Base-by-base conservation (phyloP, 2,113 vertebrate species). In the Hassar affinis region DNA sequence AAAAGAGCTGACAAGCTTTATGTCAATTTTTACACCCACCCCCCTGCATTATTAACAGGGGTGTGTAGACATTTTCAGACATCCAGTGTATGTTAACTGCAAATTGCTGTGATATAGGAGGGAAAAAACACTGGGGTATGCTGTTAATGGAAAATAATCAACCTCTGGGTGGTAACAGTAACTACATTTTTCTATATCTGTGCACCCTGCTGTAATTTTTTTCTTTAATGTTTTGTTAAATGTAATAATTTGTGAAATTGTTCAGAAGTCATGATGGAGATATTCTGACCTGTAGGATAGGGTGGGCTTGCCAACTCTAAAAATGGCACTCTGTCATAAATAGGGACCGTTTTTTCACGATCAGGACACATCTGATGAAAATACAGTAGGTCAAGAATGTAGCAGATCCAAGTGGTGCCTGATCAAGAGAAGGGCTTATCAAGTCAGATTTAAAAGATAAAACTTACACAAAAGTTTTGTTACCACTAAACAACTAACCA, bases 331-430 rank as follows among this genome's bases (percentile, higher is more conserved):
- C 90, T 82, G 0, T 62, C 35, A 8, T 82, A 83, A 54, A 94
- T 85, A n/a, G 90, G 85, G 8, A 82, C 82, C 47, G 81, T 52
- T 0, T 2, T 49, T 69, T 84, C 83, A 75, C 90, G 89, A 66
- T 91, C 89, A 27, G 90, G 61, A 6, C 25, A 3, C 0, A 87
- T 91, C 0, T 69, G 84, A 0, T 90, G 85, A 35, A 90, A 88
- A 82, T 82, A 79, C 78, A 94, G 88, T 80, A 89, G 69, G 79
- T 93, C 93, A 6, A 93, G 51, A 25, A 93, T 91, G 83, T 94
- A 90, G 0, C 92, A 93, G 27, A 93, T 76, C 93, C 94, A 93
- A 0, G 94, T 93, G 47, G 92, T 92, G 4, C 93, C 93, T 95
- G 74, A 79, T 10, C 64, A 25, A 76, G 3, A 76, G 10, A 45